Evolutionary conservation across 2,888 invertebrate genomes (phyloP).

Genomic region (Diadegma fenestrale): DNA sequence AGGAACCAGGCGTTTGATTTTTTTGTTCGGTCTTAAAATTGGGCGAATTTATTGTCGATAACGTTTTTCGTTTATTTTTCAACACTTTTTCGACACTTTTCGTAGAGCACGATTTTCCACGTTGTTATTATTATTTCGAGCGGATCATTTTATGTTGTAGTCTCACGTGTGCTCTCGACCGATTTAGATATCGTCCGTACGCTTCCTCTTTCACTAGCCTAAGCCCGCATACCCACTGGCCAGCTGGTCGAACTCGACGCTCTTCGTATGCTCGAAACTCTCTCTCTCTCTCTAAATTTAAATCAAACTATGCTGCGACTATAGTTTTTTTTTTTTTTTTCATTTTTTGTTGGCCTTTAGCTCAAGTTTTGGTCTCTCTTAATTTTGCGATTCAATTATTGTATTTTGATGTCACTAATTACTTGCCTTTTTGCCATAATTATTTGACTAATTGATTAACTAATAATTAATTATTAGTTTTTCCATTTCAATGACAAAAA

Average conservation of each 20-base stretch:
- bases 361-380: conserved; percentile 6
- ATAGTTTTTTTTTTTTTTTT: conserved; percentile 19
- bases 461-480: too few relatives aligned
- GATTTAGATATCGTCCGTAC: conserved; percentile 52
- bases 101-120: background rate
- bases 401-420: too few relatives aligned
- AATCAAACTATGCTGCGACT: too few relatives aligned
- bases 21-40: too few relatives aligned
- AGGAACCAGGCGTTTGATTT: too few relatives aligned
- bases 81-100: background rate
- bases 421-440: too few relatives aligned
- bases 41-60: too few relatives aligned
- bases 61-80: background rate
- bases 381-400: too few relatives aligned
- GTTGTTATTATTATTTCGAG: conserved; percentile 3
- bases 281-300: conserved; percentile 37
- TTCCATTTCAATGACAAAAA: too few relatives aligned
- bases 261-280: conserved; percentile 38
- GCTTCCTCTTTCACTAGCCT: conserved; percentile 30
- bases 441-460: too few relatives aligned
- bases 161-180: conserved; percentile 41
- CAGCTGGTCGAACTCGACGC: conserved; percentile 31
- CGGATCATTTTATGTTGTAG: background rate
- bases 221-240: conserved; percentile 40
- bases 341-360: background rate